phyloP scores from a whole-genome alignment of 2,888 invertebrate species.

The Mythimna impura region DNA sequence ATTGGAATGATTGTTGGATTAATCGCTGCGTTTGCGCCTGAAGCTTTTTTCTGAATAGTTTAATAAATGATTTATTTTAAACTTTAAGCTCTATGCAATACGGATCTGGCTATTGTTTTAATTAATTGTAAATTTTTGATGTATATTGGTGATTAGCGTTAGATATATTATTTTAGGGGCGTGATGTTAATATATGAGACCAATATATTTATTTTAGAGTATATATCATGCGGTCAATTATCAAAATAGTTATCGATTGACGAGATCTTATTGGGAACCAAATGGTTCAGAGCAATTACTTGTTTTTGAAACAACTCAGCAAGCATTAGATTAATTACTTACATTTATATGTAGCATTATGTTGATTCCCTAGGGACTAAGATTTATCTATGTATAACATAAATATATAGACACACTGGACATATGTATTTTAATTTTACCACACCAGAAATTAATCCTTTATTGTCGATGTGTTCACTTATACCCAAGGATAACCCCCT shows the following conservation, averaged over 20 bases:
- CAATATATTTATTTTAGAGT: constrained; percentile 56
- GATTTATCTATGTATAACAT: no score
- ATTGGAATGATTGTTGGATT: constrained; percentile 14
- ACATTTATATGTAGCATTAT: not conserved
- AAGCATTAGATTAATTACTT: not conserved
- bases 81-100: constrained; percentile 57
- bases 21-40: constrained; percentile 52
- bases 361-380: not conserved
- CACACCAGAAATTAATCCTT: no score
- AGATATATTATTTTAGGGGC: constrained; percentile 72
- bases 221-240: constrained; percentile 59
- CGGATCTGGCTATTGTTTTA: constrained; percentile 62
- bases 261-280: constrained; percentile 44
- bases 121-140: constrained; percentile 68
- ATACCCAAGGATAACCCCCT: no score
- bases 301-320: constrained; percentile 5
- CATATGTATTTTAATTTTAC: no score
- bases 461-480: no score
- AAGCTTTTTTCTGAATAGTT: constrained; percentile 61
- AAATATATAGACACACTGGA: no score
- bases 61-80: constrained; percentile 58
- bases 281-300: constrained; percentile 21
- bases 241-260: constrained; percentile 54
- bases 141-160: constrained; percentile 70
- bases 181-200: constrained; percentile 70